phyloP scores from a whole-genome alignment of 2,888 invertebrate species.

The Drosophila lutescens region DNA sequence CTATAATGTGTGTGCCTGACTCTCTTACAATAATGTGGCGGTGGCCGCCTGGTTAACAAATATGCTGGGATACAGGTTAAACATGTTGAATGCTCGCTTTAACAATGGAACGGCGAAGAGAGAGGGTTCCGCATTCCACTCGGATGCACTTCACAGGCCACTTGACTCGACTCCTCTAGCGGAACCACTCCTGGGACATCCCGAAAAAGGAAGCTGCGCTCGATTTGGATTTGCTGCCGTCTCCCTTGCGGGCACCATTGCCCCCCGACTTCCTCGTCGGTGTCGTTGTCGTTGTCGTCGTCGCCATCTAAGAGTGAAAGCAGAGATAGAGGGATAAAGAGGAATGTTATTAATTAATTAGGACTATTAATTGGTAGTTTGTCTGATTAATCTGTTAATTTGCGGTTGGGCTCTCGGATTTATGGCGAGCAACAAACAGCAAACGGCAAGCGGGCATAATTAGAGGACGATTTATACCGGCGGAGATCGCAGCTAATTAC shows the following conservation, averaged over 20 bases:
- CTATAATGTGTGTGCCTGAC: constrained; percentile 25
- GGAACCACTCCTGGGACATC: constrained; percentile 93
- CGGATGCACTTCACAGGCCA: constrained; percentile 56
- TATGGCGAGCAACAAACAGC: constrained; percentile 47
- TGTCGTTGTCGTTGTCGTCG: constrained; percentile 55
- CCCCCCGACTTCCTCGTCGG: constrained; percentile 65
- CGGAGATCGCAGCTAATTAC: constrained; percentile 56
- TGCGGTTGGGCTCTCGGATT: constrained; percentile 58
- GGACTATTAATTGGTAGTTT: constrained; percentile 61
- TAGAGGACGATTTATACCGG: constrained; percentile 61
- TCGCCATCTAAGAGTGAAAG: constrained; percentile 19
- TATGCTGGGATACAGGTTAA: constrained; percentile 25
- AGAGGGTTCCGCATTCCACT: constrained; percentile 10
- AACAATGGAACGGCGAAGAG: constrained; percentile 6
- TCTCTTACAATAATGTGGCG: constrained; percentile 13
- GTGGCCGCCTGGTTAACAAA: constrained; percentile 20
- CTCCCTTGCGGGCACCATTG: constrained; percentile 59
- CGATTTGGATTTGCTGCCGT: constrained; percentile 85
- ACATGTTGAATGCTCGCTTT: constrained; percentile 44
- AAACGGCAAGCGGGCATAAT: constrained; percentile 57
- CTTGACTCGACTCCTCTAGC: constrained; percentile 81
- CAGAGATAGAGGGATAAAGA: constrained; percentile 19
- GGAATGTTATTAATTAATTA: constrained; percentile 74
- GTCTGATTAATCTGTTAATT: constrained; percentile 77
- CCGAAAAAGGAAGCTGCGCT: constrained; percentile 93